These are phyloP conservation scores for Vidua chalybeata DNA, from an alignment of 2,113 vertebrate species.

Conservation along the genomic window DNA sequence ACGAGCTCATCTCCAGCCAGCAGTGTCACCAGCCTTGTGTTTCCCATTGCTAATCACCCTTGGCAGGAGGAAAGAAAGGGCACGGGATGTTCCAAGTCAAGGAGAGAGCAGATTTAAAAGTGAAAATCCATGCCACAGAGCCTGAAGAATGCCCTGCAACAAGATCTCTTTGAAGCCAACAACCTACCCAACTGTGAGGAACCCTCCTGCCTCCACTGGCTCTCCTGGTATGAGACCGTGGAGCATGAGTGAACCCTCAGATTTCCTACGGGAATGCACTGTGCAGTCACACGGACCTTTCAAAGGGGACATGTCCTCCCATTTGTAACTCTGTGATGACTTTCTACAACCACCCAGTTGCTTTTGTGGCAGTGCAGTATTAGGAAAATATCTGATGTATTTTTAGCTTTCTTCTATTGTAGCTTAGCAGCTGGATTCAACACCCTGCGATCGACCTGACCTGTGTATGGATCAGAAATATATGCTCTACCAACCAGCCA, in stretches of 20 bases:
- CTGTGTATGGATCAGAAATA: neutral
- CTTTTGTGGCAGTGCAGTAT: neutral
- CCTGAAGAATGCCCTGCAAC: neutral
- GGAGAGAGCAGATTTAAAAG: neutral
- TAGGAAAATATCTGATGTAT: slow-evolving; percentile 59
- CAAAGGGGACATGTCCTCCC: neutral
- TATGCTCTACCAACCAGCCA: neutral
- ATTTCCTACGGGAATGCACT: neutral
- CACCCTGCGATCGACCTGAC: neutral
- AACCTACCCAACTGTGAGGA: neutral
- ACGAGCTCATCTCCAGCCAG: neutral
- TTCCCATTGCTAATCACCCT: neutral
- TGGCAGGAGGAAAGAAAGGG: neutral
- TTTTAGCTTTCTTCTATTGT: slow-evolving; percentile 61
- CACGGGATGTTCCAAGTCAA: neutral
- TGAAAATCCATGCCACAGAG: neutral
- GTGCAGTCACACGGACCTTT: neutral
- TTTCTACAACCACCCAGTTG: neutral
- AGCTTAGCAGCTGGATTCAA: slow-evolving; percentile 48
- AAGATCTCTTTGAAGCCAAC: slow-evolving; percentile 12
- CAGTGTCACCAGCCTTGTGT: neutral
- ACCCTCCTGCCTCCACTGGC: neutral
- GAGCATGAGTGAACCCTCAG: neutral
- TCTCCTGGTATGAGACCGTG: neutral
- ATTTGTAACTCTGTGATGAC: neutral